A percentile compares a stretch with the other conserved stretches of the same genome.
These are phyloP conservation scores for Aurelia sp. DNA, from an alignment of 30 jellyfish, hydroid and myxozoan species.

Conservation along the genomic window DNA sequence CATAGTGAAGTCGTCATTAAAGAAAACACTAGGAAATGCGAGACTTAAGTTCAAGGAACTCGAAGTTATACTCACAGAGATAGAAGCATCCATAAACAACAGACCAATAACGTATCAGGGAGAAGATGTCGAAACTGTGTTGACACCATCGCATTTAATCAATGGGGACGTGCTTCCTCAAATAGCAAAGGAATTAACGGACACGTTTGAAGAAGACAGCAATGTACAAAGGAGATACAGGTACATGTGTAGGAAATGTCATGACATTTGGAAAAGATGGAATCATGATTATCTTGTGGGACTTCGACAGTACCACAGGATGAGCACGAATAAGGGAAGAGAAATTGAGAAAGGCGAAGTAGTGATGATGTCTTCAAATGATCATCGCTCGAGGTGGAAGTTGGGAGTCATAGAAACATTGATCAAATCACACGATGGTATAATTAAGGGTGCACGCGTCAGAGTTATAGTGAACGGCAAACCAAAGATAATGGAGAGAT, in stretches of 20 bases:
- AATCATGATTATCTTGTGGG: slow-evolving; percentile 2
- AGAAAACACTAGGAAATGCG: too few relatives aligned
- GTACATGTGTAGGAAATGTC: slow-evolving; percentile 1
- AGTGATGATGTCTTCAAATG: background rate
- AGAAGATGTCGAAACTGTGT: background rate
- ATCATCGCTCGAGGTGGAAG: slow-evolving; percentile 18
- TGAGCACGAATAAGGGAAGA: background rate
- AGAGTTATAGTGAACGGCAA: background rate
- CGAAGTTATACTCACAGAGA: too few relatives aligned
- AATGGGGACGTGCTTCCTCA: slow-evolving; percentile 14
- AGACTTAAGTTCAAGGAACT: too few relatives aligned
- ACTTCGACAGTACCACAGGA: slow-evolving; percentile 20
- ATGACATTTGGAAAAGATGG: slow-evolving; percentile 37
- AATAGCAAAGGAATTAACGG: background rate
- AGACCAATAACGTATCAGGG: background rate
- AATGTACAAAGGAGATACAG: background rate
- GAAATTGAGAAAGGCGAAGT: background rate
- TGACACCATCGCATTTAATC: slow-evolving; percentile 14
- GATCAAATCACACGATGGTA: slow-evolving; percentile 1
- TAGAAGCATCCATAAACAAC: too few relatives aligned
- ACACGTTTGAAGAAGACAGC: background rate
- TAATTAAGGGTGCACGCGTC: background rate
- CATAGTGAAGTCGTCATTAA: too few relatives aligned
- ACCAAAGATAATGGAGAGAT: background rate
- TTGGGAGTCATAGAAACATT: background rate